Base-by-base conservation (phyloP, 2,113 vertebrate genomes). In the Etia nguti region DNA sequence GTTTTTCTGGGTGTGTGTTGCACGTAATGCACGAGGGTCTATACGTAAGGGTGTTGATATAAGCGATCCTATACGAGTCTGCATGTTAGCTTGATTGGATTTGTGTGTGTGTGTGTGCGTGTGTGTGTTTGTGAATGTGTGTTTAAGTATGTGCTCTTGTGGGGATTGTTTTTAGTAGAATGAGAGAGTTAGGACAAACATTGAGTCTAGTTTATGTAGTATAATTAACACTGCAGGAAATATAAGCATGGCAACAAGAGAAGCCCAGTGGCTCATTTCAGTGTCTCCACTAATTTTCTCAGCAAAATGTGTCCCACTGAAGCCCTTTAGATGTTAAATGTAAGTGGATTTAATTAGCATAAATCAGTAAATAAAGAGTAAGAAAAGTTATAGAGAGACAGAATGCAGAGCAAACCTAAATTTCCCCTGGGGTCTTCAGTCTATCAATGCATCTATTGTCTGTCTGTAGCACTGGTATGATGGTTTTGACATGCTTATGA, bases 151-250 rank as follows among this genome's bases (percentile, higher is more conserved):
- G 34, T 81, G 56, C 4, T 8, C 11, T 29, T 52, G 62, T 85
- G 86, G 48, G 81, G 62, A 46, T 34, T 87, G 80, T 86, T 79
- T 88, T 86, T 80, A 86, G 83, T 29, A 52, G 80, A 88, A 62
- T 89, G 80, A 91, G 46, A 90, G 86, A 62, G 46, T 79, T 0
- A 88, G 89, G 83, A 87, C 83, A 90, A 91, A 91, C 88, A 88
- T 6, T 20, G 41, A 57, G 34, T 48, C 31, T 11, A 26, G 92
- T 91, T 91, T 93, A 85, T 92, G 59, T 89, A 85, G 91, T 92
- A 41, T 91, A 50, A 43, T 68, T 81, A 88, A 86, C 80, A 18
- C 89, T 57, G 86, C 70, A 85, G 85, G 88, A 87, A 82, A 84
- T 79, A 18, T 24, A 85, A 75, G 4, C 56, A 4, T 4, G 60